Percentiles rank a stretch among this genome's conserved stretches.
Evolutionary conservation across 2,797 vertebrate genomes (phyloP).

Genomic region (Eulemur albifrons): DNA sequence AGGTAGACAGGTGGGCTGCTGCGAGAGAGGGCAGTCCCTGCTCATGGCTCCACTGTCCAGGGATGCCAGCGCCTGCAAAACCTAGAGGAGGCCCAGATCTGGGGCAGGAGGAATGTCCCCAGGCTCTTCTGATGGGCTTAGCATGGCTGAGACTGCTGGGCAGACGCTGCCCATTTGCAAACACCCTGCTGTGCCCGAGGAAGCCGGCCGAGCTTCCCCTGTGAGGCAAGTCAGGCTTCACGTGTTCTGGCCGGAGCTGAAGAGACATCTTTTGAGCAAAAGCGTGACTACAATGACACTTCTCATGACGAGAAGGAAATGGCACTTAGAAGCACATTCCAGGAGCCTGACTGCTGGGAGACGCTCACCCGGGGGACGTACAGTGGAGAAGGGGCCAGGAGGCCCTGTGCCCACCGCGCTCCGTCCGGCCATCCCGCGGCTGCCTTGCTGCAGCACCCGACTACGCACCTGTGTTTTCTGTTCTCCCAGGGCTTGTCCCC

Average conservation of each 20-base stretch:
- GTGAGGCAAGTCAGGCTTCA: neutral
- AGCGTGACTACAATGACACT: neutral
- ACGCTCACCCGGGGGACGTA: neutral
- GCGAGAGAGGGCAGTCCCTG: accelerated
- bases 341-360: neutral
- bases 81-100: neutral
- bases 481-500: neutral
- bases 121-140: neutral
- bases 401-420: neutral
- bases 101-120: accelerated
- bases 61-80: too few relatives aligned
- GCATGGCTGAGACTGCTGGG: too few relatives aligned
- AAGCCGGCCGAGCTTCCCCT: neutral
- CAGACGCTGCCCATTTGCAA: neutral
- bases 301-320: neutral
- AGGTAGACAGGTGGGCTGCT: neutral
- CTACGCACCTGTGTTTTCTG: neutral
- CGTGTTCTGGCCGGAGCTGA: neutral
- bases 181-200: neutral
- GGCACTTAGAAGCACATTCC: neutral
- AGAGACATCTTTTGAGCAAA: neutral
- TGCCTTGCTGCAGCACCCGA: accelerated
- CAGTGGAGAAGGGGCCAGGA: too few relatives aligned
- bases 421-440: neutral
- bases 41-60: neutral